A percentile compares a stretch with the other conserved stretches of the same genome.
These are phyloP conservation scores for Asarcornis scutulata DNA, from an alignment of 2,113 vertebrate genomes.

Conservation along the genomic window DNA sequence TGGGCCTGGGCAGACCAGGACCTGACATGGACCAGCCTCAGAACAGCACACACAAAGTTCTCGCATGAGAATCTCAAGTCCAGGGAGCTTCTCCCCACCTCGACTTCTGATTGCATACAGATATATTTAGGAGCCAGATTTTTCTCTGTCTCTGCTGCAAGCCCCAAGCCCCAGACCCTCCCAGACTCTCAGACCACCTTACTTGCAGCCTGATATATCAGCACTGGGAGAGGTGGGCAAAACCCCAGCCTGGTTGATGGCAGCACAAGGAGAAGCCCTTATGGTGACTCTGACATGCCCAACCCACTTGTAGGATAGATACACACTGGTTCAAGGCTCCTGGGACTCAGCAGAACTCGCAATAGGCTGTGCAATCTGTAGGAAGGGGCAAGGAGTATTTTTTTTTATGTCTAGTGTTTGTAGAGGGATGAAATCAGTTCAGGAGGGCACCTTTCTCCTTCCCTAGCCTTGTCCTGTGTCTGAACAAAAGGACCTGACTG, in stretches of 20 bases:
- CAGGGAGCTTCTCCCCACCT: not conserved
- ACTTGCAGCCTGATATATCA: not conserved
- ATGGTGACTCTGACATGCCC: not conserved
- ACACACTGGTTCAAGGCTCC: not conserved
- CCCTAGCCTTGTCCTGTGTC: not conserved
- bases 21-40: not conserved
- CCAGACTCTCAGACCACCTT: not conserved
- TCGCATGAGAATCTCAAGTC: not conserved
- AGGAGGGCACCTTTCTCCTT: not conserved
- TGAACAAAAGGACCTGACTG: not conserved
- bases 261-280: not conserved
- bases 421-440: not conserved
- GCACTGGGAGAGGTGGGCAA: not conserved
- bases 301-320: not conserved
- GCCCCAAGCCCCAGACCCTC: not conserved
- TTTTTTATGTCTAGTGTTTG: not conserved
- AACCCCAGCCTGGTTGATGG: not conserved
- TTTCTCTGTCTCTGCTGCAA: not conserved
- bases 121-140: not conserved
- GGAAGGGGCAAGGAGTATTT: not conserved
- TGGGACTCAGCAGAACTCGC: not conserved
- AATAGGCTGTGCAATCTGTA: not conserved
- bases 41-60: accelerated
- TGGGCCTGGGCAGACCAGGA: not conserved
- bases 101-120: not conserved